A percentile compares a stretch with the other conserved stretches of the same genome.
phyloP scores from a whole-genome alignment of 1,140 invertebrate species.

The Cyclargus thomasi region DNA sequence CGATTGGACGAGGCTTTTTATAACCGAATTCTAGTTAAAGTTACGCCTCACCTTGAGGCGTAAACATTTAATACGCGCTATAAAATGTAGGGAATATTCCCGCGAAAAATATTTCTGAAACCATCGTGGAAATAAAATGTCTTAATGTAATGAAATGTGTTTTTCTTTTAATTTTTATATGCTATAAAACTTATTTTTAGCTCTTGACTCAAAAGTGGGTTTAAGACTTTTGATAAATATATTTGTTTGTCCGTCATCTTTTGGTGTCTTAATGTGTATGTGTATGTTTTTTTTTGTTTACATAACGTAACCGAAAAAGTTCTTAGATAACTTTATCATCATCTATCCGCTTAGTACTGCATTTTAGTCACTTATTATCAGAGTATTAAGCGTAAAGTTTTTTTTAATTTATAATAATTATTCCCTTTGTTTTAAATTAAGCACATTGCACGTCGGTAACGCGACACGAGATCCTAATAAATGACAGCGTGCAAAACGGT shows the following conservation, averaged over 20 bases:
- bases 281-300: too few relatives aligned
- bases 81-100: neutral
- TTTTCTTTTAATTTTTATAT: neutral
- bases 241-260: too few relatives aligned
- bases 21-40: neutral
- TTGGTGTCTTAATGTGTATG: too few relatives aligned
- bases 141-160: neutral
- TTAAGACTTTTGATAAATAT: too few relatives aligned
- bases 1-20: neutral
- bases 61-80: neutral
- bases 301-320: too few relatives aligned
- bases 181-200: too few relatives aligned
- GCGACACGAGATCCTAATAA: slow-evolving; percentile 9
- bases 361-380: too few relatives aligned
- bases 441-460: neutral
- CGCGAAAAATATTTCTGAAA: neutral
- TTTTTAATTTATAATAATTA: too few relatives aligned
- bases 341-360: too few relatives aligned
- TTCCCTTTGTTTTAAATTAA: neutral
- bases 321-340: too few relatives aligned
- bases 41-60: neutral
- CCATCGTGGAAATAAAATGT: neutral
- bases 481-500: slow-evolving; percentile 11
- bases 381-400: too few relatives aligned
- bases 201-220: too few relatives aligned